Percentiles rank a stretch among this genome's conserved stretches.
phyloP scores from a whole-genome alignment of 2,888 invertebrate species.

The Chrysina gloriosa region DNA sequence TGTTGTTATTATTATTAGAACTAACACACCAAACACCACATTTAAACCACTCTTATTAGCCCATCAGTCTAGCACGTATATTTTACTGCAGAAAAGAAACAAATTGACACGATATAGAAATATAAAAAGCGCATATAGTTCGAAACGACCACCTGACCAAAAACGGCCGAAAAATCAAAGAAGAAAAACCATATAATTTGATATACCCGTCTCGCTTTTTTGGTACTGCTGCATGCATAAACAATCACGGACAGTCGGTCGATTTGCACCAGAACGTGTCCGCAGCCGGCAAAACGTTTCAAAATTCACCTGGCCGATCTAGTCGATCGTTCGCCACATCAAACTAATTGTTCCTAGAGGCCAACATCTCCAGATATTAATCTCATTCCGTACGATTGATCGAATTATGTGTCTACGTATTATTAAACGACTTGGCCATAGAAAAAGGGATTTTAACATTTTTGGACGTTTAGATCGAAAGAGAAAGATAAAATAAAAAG shows the following conservation, averaged over 20 bases:
- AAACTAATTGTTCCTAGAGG: conserved; percentile 53
- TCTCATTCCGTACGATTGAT: conserved; percentile 55
- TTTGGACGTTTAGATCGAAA: conserved; percentile 37
- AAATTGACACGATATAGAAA: conserved; percentile 16
- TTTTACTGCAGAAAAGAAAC: conserved; percentile 30
- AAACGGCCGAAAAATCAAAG: conserved; percentile 38
- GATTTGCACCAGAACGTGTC: conserved; percentile 26
- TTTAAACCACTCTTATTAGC: conserved; percentile 40
- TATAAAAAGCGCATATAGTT: conserved; percentile 32
- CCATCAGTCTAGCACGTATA: conserved; percentile 42
- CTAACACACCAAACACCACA: conserved; percentile 44
- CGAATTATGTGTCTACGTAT: conserved; percentile 50
- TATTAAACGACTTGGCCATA: conserved; percentile 44
- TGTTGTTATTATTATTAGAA: conserved; percentile 40
- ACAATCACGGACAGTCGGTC: conserved; percentile 51
- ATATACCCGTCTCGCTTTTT: conserved; percentile 40
- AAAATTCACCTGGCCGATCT: conserved; percentile 43
- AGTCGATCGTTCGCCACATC: conserved; percentile 50
- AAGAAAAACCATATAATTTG: conserved; percentile 43
- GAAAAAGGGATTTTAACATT: conserved; percentile 37
- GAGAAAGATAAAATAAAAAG: conserved; percentile 29
- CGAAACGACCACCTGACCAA: conserved; percentile 41
- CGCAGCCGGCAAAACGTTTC: conserved; percentile 26
- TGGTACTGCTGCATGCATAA: conserved; percentile 54
- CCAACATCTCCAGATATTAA: conserved; percentile 50